These are phyloP conservation scores for Echinarachnius parma DNA, from an alignment of 53 echinoderm and acorn worm species.

Conservation along the genomic window DNA sequence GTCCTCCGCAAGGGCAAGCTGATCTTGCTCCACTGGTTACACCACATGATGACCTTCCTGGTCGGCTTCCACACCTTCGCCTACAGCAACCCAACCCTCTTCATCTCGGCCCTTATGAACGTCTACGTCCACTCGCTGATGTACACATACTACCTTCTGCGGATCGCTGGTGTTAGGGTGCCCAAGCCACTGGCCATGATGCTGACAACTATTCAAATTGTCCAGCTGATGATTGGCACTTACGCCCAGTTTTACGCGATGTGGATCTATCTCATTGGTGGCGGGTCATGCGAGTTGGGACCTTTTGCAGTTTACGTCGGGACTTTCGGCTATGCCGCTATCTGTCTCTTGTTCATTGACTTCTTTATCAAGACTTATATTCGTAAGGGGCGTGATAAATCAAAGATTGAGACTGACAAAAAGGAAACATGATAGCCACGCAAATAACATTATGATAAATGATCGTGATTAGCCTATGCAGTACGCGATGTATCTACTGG, in stretches of 20 bases:
- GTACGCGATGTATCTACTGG: no score
- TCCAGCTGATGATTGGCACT: slow-evolving; percentile 73
- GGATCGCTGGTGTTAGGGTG: slow-evolving; percentile 51
- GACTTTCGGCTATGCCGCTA: slow-evolving; percentile 11
- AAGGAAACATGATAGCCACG: no score
- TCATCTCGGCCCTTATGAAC: slow-evolving; percentile 67
- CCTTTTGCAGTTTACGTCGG: slow-evolving; percentile 18
- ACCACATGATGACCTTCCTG: slow-evolving; percentile 75
- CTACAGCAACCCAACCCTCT: slow-evolving; percentile 62
- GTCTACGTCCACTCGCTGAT: slow-evolving; percentile 73
- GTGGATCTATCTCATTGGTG: slow-evolving; percentile 22
- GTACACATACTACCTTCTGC: slow-evolving; percentile 74
- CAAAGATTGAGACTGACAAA: no score
- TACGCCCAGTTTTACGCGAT: slow-evolving; percentile 64
- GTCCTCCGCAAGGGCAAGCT: slow-evolving; percentile 67
- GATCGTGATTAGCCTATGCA: no score
- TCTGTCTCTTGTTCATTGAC: slow-evolving; percentile 32
- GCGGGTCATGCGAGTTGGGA: slow-evolving; percentile 15
- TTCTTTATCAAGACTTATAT: slow-evolving; percentile 44
- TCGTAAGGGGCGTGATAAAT: slow-evolving; percentile 14
- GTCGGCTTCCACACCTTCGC: slow-evolving; percentile 54
- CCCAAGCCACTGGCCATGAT: slow-evolving; percentile 60
- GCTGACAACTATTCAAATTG: slow-evolving; percentile 63
- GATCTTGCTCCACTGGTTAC: slow-evolving; percentile 83
- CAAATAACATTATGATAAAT: no score